These are phyloP conservation scores for Limanda limanda DNA, from an alignment of 2,113 vertebrate species.

Conservation along the genomic window DNA sequence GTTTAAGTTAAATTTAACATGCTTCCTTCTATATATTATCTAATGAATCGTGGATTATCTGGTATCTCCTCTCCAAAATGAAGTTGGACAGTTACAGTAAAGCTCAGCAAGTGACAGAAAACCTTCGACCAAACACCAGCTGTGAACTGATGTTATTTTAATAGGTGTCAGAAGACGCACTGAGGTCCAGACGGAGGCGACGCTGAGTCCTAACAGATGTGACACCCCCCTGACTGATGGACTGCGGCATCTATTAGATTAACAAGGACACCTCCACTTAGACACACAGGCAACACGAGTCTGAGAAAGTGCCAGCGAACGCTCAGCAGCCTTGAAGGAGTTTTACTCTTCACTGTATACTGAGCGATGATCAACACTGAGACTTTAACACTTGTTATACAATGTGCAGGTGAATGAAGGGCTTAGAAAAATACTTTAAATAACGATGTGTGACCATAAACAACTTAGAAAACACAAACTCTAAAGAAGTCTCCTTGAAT, in stretches of 20 bases:
- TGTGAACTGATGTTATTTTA: constrained; percentile 10
- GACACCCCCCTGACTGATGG: constrained; percentile 12
- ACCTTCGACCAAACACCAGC: not conserved
- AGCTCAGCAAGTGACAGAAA: not conserved
- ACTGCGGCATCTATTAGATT: constrained; percentile 29
- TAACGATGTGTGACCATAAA: constrained; percentile 9
- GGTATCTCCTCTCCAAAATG: too few relatives aligned
- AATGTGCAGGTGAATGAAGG: not conserved
- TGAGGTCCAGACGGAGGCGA: constrained; percentile 34
- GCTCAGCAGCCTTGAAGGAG: not conserved
- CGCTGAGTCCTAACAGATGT: constrained; percentile 37
- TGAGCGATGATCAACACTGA: not conserved
- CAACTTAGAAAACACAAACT: constrained; percentile 5
- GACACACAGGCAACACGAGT: not conserved
- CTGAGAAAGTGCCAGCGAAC: constrained; percentile 11
- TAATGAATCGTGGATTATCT: too few relatives aligned
- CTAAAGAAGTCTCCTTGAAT: too few relatives aligned
- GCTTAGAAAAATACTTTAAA: constrained; percentile 1
- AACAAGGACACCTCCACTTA: constrained; percentile 29
- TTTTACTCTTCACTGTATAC: not conserved
- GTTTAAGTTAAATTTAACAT: too few relatives aligned
- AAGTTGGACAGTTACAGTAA: too few relatives aligned
- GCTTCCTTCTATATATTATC: too few relatives aligned
- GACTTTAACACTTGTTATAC: not conserved
- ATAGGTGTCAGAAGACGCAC: constrained; percentile 31